Evolutionary conservation across 2,797 vertebrate species (phyloP).

Genomic region (Cirrhinus molitorella): DNA sequence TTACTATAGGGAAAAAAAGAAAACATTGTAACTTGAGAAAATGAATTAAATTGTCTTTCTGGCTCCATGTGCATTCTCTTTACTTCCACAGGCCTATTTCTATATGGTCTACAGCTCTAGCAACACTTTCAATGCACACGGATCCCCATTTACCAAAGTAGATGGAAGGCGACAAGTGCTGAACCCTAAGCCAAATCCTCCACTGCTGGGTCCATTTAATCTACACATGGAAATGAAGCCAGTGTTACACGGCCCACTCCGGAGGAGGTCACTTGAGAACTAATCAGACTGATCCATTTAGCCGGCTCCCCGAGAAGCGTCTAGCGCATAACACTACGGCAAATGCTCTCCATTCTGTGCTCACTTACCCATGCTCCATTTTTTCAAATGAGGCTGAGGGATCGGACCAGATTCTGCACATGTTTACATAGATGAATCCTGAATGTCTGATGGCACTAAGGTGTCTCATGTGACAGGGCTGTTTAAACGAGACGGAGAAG

Average conservation of each 20-base stretch:
- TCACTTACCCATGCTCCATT: conserved; percentile 61
- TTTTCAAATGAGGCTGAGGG: conserved; percentile 62
- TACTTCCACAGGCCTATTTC: conserved; percentile 6
- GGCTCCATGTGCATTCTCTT: neutral
- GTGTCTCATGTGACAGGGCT: conserved; percentile 58
- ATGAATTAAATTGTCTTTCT: conserved; percentile 31
- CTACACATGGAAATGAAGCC: conserved; percentile 76
- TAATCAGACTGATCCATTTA: conserved; percentile 75
- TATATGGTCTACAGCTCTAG: conserved; percentile 6
- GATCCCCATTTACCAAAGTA: conserved; percentile 71
- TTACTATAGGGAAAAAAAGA: conserved; percentile 21
- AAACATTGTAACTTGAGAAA: neutral
- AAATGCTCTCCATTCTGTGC: conserved; percentile 42
- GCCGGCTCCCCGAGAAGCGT: conserved; percentile 65
- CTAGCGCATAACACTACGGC: conserved; percentile 47
- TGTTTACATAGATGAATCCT: conserved; percentile 68
- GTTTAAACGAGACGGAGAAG: conserved; percentile 41
- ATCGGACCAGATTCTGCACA: conserved; percentile 51
- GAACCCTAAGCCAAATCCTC: conserved; percentile 70
- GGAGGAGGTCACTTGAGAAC: conserved; percentile 70
- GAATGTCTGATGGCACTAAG: conserved; percentile 60
- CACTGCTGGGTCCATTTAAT: conserved; percentile 75
- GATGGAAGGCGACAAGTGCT: conserved; percentile 72
- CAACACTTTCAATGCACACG: neutral
- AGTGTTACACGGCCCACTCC: conserved; percentile 62